phyloP scores from a whole-genome alignment of 2,113 vertebrate genomes.

The Corydoras sp. region DNA sequence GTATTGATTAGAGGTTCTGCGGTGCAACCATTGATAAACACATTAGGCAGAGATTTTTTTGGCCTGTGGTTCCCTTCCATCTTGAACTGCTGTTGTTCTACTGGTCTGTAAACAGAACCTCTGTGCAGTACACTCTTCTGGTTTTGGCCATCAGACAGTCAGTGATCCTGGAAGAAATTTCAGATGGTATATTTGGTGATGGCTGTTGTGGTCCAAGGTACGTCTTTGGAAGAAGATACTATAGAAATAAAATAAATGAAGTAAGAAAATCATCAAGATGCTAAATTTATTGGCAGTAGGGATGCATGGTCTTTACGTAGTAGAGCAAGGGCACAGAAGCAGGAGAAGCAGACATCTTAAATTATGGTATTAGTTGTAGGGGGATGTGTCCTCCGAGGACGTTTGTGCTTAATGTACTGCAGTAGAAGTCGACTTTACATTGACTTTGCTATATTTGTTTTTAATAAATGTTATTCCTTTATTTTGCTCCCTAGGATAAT shows the following conservation, averaged over 20 bases:
- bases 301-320: too few relatives aligned
- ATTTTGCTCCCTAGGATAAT: too few relatives aligned
- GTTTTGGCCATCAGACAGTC: slow-evolving; percentile 7
- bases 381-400: too few relatives aligned
- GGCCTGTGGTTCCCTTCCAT: slow-evolving; percentile 24
- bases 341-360: too few relatives aligned
- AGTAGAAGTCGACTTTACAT: too few relatives aligned
- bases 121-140: slow-evolving; percentile 14
- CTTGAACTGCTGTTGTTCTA: slow-evolving; percentile 27
- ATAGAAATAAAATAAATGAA: background rate
- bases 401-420: too few relatives aligned
- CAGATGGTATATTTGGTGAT: slow-evolving; percentile 28
- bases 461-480: too few relatives aligned
- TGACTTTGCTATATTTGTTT: too few relatives aligned
- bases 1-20: slow-evolving; percentile 64
- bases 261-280: too few relatives aligned
- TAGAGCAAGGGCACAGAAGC: too few relatives aligned
- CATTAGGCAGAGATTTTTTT: slow-evolving; percentile 48
- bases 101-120: slow-evolving; percentile 32
- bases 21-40: slow-evolving; percentile 58
- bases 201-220: slow-evolving; percentile 35
- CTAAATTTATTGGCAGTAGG: too few relatives aligned
- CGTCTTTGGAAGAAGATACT: slow-evolving; percentile 22
- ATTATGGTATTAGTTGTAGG: too few relatives aligned
- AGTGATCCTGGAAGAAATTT: slow-evolving; percentile 43